These are phyloP conservation scores for Zeuzera pyrina DNA, from an alignment of 2,888 invertebrate genomes.

Conservation along the genomic window DNA sequence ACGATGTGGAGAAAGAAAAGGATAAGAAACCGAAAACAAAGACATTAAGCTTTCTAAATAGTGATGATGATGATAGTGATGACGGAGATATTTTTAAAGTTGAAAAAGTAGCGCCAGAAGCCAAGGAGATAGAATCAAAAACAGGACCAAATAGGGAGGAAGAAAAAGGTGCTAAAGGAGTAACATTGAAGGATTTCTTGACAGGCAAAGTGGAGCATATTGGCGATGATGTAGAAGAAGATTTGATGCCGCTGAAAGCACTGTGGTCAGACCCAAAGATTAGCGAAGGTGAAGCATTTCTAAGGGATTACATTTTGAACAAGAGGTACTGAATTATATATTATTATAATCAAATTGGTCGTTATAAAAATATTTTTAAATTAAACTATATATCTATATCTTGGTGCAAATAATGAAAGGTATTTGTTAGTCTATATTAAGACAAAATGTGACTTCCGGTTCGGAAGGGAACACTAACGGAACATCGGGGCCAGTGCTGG, in stretches of 20 bases:
- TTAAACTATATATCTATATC: no score
- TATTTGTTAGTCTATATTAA: no score
- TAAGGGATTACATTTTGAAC: constrained; percentile 93
- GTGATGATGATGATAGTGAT: constrained; percentile 50
- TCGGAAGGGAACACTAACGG: no score
- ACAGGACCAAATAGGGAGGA: constrained; percentile 17
- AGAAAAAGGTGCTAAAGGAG: constrained; percentile 12
- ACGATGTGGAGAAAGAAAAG: constrained; percentile 50
- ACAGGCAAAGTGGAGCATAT: constrained; percentile 80
- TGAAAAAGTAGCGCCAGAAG: constrained; percentile 52
- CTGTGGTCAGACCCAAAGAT: constrained; percentile 90
- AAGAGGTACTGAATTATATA: constrained; percentile 71
- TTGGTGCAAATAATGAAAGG: no score
- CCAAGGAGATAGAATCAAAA: constrained; percentile 10
- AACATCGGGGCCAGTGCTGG: no score
- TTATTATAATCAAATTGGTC: not conserved
- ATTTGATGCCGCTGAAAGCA: constrained; percentile 82
- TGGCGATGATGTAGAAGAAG: constrained; percentile 72
- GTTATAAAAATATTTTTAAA: no score
- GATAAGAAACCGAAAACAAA: constrained; percentile 42
- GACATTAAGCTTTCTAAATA: constrained; percentile 56
- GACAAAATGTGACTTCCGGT: no score
- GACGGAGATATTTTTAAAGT: constrained; percentile 55
- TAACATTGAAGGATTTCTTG: constrained; percentile 79
- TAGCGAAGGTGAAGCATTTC: constrained; percentile 88